Evolutionary conservation across 2,113 vertebrate genomes (phyloP).

Genomic region (Microcebus lehilahytsara): DNA sequence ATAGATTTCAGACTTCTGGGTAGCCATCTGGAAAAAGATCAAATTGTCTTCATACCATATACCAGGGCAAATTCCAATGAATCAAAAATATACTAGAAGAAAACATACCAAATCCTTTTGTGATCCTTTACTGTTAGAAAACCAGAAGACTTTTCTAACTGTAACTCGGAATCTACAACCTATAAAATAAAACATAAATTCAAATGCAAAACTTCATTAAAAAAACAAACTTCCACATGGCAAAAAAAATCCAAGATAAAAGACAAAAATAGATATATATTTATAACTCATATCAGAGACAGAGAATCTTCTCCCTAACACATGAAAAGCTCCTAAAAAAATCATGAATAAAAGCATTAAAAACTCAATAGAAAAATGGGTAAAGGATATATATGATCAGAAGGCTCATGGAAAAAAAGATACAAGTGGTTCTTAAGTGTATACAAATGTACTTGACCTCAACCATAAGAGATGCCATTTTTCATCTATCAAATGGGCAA

Average conservation of each 20-base stretch:
- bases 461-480: not conserved
- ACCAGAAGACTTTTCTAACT: not conserved
- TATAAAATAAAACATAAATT: conserved; percentile 18
- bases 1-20: not conserved
- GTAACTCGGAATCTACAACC: not conserved
- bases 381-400: not conserved
- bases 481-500: not conserved
- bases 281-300: not conserved
- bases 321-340: conserved; percentile 9
- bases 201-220: not conserved
- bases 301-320: not conserved
- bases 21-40: not conserved
- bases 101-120: not conserved
- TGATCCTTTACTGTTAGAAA: not conserved
- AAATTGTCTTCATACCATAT: not conserved
- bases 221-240: not conserved
- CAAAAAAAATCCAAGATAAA: not conserved
- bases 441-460: not conserved
- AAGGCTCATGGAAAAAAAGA: not conserved
- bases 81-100: conserved; percentile 9
- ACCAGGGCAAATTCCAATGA: not conserved
- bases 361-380: not conserved
- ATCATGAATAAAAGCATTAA: not conserved
- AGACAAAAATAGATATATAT: not conserved
- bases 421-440: not conserved